These are phyloP conservation scores for Kuschelorhynchus macadamiae DNA, from an alignment of 2,888 invertebrate genomes.

Conservation along the genomic window DNA sequence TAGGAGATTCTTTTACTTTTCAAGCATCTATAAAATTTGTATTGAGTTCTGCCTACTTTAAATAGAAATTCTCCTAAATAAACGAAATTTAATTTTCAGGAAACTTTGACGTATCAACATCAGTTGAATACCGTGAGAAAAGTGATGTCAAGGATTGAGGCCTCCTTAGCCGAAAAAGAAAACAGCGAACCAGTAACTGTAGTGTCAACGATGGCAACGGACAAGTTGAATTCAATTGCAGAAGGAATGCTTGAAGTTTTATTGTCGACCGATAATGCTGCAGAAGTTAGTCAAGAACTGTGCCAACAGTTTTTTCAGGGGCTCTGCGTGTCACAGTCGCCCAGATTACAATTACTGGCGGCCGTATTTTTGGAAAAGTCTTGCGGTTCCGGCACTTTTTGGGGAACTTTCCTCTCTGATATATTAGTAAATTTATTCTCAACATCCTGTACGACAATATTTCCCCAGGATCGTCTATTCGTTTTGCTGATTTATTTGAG, in stretches of 20 bases:
- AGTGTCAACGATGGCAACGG: slow-evolving; percentile 78
- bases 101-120: slow-evolving; percentile 90
- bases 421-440: slow-evolving; percentile 85
- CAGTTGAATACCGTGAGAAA: slow-evolving; percentile 88
- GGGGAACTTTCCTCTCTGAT: slow-evolving; percentile 92
- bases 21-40: too few relatives aligned
- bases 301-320: slow-evolving; percentile 80
- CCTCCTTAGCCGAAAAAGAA: slow-evolving; percentile 56
- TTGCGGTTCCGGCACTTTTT: slow-evolving; percentile 73
- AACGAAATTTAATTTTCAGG: too few relatives aligned
- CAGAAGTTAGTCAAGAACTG: slow-evolving; percentile 65
- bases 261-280: slow-evolving; percentile 68
- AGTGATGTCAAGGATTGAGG: slow-evolving; percentile 82
- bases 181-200: neutral
- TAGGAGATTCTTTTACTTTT: too few relatives aligned
- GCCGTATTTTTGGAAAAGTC: slow-evolving; percentile 82
- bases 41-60: too few relatives aligned
- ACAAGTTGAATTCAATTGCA: slow-evolving; percentile 86
- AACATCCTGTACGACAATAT: slow-evolving; percentile 82
- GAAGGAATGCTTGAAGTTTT: slow-evolving; percentile 88
- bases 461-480: slow-evolving; percentile 91
- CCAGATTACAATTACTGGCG: slow-evolving; percentile 83
- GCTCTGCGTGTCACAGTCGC: slow-evolving; percentile 83
- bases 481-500: slow-evolving; percentile 89
- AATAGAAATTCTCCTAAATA: too few relatives aligned